A percentile compares a stretch with the other conserved stretches of the same genome.
Evolutionary conservation across 2,888 invertebrate genomes (phyloP).

Genomic region (Petrolisthes manimaculis): DNA sequence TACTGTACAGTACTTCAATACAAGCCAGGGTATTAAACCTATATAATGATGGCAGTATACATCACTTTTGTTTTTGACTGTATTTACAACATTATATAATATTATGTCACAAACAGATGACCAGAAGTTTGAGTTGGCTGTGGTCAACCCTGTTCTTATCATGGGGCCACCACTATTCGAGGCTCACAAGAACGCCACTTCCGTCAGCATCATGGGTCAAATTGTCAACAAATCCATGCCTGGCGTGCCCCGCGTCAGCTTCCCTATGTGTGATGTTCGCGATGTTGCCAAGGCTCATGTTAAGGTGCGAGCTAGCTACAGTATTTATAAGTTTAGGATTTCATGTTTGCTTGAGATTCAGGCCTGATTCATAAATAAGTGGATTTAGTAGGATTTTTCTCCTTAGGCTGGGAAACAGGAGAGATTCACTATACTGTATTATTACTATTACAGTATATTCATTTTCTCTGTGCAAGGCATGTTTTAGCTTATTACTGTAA

Average conservation of each 20-base stretch:
- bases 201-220: slow-evolving; percentile 66
- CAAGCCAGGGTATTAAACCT: too few species aligned
- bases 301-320: slow-evolving; percentile 67
- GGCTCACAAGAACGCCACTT: slow-evolving; percentile 66
- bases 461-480: too few species aligned
- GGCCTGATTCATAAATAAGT: too few species aligned
- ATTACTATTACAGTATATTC: too few species aligned
- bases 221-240: slow-evolving; percentile 69
- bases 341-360: too few species aligned
- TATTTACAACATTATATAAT: too few species aligned
- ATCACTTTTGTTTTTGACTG: neutral
- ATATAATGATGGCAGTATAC: neutral
- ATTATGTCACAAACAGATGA: slow-evolving; percentile 66
- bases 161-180: slow-evolving; percentile 71
- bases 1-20: too few species aligned
- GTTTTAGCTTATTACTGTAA: too few species aligned
- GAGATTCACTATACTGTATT: neutral
- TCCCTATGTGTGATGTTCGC: slow-evolving; percentile 73
- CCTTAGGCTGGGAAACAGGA: neutral
- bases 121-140: slow-evolving; percentile 72
- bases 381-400: neutral
- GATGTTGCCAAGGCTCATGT: slow-evolving; percentile 73
- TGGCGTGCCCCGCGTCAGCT: slow-evolving; percentile 70
- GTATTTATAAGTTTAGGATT: too few species aligned
- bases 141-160: slow-evolving; percentile 73